Evolutionary conservation across 2,113 vertebrate species (phyloP).

Genomic region (Aramus guarauna): DNA sequence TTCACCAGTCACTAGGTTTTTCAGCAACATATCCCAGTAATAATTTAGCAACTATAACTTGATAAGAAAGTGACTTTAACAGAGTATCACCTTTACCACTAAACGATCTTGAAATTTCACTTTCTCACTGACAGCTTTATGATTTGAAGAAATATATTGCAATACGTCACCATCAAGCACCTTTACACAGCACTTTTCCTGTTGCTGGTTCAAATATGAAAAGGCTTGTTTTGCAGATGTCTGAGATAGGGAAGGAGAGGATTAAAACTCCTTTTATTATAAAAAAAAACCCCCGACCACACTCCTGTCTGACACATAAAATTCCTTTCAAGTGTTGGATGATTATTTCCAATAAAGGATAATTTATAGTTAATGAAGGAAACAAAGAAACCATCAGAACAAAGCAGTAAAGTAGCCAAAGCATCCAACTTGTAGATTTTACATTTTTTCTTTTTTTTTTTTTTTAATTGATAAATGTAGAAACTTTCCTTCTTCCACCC

Average conservation of each 20-base stretch:
- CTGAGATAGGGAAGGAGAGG: not conserved
- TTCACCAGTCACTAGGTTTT: not conserved
- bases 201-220: not conserved
- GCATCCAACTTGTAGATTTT: not conserved
- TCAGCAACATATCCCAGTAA: not conserved
- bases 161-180: not conserved
- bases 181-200: not conserved
- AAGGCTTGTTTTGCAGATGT: not conserved
- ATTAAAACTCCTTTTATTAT: not conserved
- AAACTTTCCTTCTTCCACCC: not conserved
- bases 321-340: not conserved
- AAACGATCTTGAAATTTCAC: not conserved
- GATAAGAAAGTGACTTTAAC: not conserved
- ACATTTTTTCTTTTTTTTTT: not conserved
- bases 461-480: not conserved
- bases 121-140: not conserved
- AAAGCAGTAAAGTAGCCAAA: not conserved
- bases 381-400: not conserved
- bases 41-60: not conserved
- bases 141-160: not conserved
- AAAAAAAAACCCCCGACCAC: not conserved
- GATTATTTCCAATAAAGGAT: not conserved
- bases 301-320: not conserved
- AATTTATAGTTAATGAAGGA: not conserved
- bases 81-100: not conserved